phyloP scores from a whole-genome alignment of 2,797 vertebrate species.

The Sylvilagus floridanus region DNA sequence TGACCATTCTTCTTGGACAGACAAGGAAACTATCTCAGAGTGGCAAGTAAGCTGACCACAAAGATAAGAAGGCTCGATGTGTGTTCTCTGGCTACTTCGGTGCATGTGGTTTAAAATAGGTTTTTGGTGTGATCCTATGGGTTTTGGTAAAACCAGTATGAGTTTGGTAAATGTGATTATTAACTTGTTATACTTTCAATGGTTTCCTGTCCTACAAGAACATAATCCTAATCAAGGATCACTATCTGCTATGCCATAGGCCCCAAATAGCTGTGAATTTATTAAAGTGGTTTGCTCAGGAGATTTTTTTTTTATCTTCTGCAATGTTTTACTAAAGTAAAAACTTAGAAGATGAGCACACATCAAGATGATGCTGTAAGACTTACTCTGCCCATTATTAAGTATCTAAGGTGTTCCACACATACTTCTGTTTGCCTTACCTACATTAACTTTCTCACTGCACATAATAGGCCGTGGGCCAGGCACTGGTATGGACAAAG shows the following conservation, averaged over 20 bases:
- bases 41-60: not conserved
- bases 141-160: not conserved
- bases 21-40: not conserved
- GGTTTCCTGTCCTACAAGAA: not conserved
- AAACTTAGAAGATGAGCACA: not conserved
- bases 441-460: not conserved
- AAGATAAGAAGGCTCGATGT: not conserved
- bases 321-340: not conserved
- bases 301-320: conserved; percentile 34
- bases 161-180: not conserved
- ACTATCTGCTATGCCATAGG: not conserved
- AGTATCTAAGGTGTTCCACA: not conserved
- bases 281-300: not conserved
- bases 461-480: not conserved
- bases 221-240: not conserved
- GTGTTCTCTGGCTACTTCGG: not conserved
- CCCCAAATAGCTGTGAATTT: not conserved
- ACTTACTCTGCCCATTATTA: not conserved
- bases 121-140: not conserved
- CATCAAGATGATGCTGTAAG: not conserved
- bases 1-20: not conserved
- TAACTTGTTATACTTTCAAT: not conserved
- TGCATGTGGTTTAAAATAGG: not conserved
- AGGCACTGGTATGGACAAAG: not conserved
- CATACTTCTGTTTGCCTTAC: not conserved